These are phyloP conservation scores for Episyrphus balteatus DNA, from an alignment of 1,140 invertebrate species.

Conservation along the genomic window DNA sequence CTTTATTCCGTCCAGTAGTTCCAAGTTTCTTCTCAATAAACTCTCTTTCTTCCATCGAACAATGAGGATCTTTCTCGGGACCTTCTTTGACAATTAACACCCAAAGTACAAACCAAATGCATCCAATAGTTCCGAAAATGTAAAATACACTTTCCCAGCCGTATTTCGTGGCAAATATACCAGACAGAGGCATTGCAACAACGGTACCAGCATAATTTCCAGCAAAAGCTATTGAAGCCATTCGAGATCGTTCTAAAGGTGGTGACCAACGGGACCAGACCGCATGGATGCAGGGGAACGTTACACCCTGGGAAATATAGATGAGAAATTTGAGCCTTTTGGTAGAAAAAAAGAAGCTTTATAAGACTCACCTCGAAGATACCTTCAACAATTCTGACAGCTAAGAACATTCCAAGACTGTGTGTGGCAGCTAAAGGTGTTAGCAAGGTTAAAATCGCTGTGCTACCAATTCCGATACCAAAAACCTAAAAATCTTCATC, in stretches of 20 bases:
- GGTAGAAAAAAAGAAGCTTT: background rate
- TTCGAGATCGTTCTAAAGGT: conserved; percentile 61
- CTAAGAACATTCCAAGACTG: conserved; percentile 58
- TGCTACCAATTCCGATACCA: conserved; percentile 66
- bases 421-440: conserved; percentile 65
- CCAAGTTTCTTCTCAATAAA: conserved; percentile 53
- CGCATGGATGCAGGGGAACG: conserved; percentile 80
- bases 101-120: conserved; percentile 63
- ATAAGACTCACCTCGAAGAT: conserved; percentile 62
- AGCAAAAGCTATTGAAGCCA: conserved; percentile 68
- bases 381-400: conserved; percentile 72
- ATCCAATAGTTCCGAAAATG: conserved; percentile 64
- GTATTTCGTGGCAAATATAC: conserved; percentile 54
- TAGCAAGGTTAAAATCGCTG: conserved; percentile 70
- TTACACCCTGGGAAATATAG: conserved; percentile 57
- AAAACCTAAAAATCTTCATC: conserved; percentile 45
- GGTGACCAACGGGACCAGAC: conserved; percentile 86
- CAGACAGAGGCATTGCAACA: conserved; percentile 64
- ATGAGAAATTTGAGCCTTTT: conserved; percentile 5
- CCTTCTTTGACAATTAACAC: conserved; percentile 58
- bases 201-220: conserved; percentile 76
- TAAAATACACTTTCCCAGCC: conserved; percentile 87
- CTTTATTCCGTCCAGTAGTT: conserved; percentile 27
- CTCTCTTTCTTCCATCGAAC: conserved; percentile 60
- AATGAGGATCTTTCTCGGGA: conserved; percentile 64